Percentiles rank a stretch among this genome's conserved stretches.
Conservation (phyloP, 2,888 invertebrate genomes). For the Thyatira batis region DNA sequence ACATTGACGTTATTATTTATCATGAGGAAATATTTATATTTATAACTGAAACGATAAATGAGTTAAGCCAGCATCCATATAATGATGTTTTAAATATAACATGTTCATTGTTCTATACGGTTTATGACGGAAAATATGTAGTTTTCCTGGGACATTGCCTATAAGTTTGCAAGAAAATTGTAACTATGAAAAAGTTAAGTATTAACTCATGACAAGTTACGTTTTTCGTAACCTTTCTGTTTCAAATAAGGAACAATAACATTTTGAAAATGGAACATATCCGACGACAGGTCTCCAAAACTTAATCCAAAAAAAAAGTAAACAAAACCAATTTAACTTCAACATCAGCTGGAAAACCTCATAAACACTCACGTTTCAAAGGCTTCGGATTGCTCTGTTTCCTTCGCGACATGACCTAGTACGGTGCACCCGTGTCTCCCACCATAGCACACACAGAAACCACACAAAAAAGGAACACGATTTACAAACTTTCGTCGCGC, state of each 20-base stretch:
- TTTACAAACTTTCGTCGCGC: conserved; percentile 13
- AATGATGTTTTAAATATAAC: no score
- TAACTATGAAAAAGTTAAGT: no score
- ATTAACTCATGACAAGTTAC: no score
- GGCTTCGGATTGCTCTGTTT: conserved; percentile 98
- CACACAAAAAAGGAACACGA: conserved; percentile 30
- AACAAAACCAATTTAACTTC: conserved; percentile 1
- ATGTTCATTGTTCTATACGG: no score
- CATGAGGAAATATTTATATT: neutral
- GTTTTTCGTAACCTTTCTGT: no score
- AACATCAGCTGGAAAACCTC: conserved; percentile 7
- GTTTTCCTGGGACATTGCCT: neutral
- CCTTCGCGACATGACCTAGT: conserved; percentile 92
- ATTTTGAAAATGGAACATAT: no score
- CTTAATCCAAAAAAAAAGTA: neutral
- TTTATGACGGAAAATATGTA: neutral
- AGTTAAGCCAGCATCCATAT: neutral
- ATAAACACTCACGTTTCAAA: conserved; percentile 91
- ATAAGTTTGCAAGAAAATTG: no score
- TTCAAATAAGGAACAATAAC: no score
- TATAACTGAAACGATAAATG: neutral
- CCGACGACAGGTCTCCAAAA: no score
- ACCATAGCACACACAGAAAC: conserved; percentile 69
- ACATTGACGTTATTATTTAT: neutral
- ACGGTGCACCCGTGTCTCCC: conserved; percentile 52